Conservation (phyloP, 64 coral and sea anemone genomes). For the Dendrophyllia cribrosa region DNA sequence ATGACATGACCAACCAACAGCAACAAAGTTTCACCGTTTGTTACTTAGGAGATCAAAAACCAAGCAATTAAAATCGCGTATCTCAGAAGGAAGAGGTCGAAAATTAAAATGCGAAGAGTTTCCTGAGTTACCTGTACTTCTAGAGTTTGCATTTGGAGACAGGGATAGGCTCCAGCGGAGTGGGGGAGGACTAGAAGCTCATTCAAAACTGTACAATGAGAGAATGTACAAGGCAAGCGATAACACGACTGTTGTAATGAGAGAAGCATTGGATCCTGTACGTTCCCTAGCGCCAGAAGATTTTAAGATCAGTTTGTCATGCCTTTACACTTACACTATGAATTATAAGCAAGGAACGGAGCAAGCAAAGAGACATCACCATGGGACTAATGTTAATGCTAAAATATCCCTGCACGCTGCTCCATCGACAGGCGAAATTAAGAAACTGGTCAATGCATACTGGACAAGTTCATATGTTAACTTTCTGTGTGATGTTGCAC, state of each 20-base stretch:
- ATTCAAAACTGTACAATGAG: conserved; percentile 27
- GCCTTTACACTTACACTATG: conserved; percentile 39
- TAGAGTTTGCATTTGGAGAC: conserved; percentile 44
- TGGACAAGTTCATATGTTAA: conserved; percentile 43
- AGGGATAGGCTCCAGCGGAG: conserved; percentile 27
- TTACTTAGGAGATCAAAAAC: conserved; percentile 22
- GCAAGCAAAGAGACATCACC: conserved; percentile 38
- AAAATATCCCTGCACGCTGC: conserved; percentile 29
- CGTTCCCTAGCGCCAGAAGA: conserved; percentile 16
- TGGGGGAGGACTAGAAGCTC: conserved; percentile 36
- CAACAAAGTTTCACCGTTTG: conserved; percentile 32
- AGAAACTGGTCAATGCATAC: conserved; percentile 35
- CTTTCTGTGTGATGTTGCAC: conserved; percentile 43
- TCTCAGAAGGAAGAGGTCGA: conserved; percentile 38
- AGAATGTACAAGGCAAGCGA: conserved; percentile 34
- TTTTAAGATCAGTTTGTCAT: conserved; percentile 55
- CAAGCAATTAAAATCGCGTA: conserved; percentile 46
- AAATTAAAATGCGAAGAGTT: conserved; percentile 60
- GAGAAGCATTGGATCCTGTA: conserved; percentile 34
- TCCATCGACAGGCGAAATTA: conserved; percentile 25
- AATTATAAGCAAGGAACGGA: conserved; percentile 27
- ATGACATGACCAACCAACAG: conserved; percentile 50
- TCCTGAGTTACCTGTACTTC: conserved; percentile 26
- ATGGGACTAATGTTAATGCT: conserved; percentile 22
- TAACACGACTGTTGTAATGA: conserved; percentile 22